Evolutionary conservation across 1,140 invertebrate genomes (phyloP).

Genomic region (Zophobas atratus): DNA sequence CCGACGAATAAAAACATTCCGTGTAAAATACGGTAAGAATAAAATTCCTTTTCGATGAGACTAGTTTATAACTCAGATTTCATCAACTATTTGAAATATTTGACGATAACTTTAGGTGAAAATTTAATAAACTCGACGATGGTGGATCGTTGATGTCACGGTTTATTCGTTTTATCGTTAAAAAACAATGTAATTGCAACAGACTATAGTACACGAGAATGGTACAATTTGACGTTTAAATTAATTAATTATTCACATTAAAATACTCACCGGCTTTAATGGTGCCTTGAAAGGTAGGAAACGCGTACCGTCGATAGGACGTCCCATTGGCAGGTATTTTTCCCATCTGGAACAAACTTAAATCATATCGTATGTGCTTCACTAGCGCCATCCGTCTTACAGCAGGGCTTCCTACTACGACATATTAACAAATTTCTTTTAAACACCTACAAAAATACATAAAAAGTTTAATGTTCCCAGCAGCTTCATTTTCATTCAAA

Average conservation of each 20-base stretch:
- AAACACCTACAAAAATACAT: slow-evolving; percentile 22
- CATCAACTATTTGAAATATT: slow-evolving; percentile 1
- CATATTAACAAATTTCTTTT: slow-evolving; percentile 16
- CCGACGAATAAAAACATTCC: neutral
- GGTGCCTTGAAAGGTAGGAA: slow-evolving; percentile 52
- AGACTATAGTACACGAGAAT: neutral
- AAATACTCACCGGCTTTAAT: slow-evolving; percentile 47
- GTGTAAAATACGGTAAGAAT: slow-evolving; percentile 4
- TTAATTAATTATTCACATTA: slow-evolving; percentile 23
- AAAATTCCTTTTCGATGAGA: slow-evolving; percentile 3
- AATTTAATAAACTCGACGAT: neutral
- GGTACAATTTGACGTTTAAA: slow-evolving; percentile 19
- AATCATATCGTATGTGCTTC: slow-evolving; percentile 5
- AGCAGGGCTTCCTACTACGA: slow-evolving; percentile 2
- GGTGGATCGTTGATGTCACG: neutral
- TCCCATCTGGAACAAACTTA: slow-evolving; percentile 46
- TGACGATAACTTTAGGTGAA: neutral
- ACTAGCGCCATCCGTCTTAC: slow-evolving; percentile 7
- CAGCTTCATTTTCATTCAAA: neutral
- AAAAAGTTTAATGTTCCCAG: neutral
- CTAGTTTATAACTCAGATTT: neutral
- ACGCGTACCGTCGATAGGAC: slow-evolving; percentile 36
- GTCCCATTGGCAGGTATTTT: slow-evolving; percentile 39
- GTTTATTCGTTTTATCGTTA: neutral
- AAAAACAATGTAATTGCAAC: neutral